These are phyloP conservation scores for Hippocampus kuda DNA, from an alignment of 2,797 vertebrate genomes.

Conservation along the genomic window DNA sequence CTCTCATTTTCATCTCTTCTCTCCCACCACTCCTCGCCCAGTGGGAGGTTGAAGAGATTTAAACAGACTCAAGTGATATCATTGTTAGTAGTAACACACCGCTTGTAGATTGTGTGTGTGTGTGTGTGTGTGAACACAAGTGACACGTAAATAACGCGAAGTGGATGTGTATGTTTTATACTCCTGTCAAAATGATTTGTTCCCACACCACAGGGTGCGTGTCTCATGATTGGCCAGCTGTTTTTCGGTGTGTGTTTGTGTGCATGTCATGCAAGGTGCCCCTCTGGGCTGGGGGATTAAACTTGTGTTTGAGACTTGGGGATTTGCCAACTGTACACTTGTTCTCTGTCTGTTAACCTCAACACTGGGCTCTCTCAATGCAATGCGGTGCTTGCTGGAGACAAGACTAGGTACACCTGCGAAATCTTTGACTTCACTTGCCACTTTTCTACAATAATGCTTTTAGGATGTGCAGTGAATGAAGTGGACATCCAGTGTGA, in stretches of 20 bases:
- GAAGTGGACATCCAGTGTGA: background rate
- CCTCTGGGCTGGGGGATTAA: slow-evolving; percentile 27
- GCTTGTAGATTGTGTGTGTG: background rate
- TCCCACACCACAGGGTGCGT: slow-evolving; percentile 40
- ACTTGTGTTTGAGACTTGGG: slow-evolving; percentile 26
- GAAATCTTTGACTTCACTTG: too few species aligned
- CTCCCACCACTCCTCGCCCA: slow-evolving; percentile 38
- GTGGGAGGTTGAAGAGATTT: slow-evolving; percentile 50
- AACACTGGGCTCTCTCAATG: background rate
- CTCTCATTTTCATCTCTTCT: slow-evolving; percentile 36
- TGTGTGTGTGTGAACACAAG: slow-evolving; percentile 33
- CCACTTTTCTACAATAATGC: too few species aligned
- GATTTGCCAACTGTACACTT: slow-evolving; percentile 9
- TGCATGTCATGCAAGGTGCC: slow-evolving; percentile 13
- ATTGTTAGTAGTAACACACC: slow-evolving; percentile 36
- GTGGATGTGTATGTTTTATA: background rate
- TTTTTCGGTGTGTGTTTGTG: slow-evolving; percentile 18
- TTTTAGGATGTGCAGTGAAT: background rate
- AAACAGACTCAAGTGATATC: slow-evolving; percentile 50
- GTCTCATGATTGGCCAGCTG: slow-evolving; percentile 40
- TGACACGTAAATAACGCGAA: slow-evolving; percentile 19
- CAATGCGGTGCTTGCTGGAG: background rate
- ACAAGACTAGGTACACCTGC: background rate
- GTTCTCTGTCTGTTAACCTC: background rate
- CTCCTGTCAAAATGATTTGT: slow-evolving; percentile 30